Evolutionary conservation across 2,888 invertebrate genomes (phyloP), one percentile per base, ranked within the genome.

Genomic region (Amblyjoppa fuscipennis): DNA sequence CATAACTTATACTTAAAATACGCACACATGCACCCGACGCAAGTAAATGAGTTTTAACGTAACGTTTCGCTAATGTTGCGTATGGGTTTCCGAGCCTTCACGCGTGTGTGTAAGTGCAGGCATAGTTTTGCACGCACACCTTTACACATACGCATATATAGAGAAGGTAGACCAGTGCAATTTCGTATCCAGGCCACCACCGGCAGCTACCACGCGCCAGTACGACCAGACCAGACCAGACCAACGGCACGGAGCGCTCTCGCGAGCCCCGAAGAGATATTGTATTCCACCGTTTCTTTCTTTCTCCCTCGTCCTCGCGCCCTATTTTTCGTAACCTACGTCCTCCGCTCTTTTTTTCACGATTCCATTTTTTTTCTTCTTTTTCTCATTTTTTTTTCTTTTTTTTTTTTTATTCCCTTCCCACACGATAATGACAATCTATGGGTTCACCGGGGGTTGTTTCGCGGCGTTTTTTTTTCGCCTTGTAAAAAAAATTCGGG

Each of bases 141-240:
- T 25, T 13, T 11, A 49, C 41, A 34, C 53, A 69, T 56, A 45
- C 45, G 45, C 28, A 68, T 16, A 34, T 34, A 61, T 34, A 61
- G n/a, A 11, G 16, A 28, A 11, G 61, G 34, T n/a, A 68, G 68
- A 74, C 61, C 69, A 38, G 41, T 68, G 83, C 74, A 83, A 79
- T 87, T 81, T 68, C 69, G 80, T 85, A 87, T 87, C 85, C 87
- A 82, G 87, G 87, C 85, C 85, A 85, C 80, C 83, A 74, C 83
- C 77, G 68, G 73, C 71, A 56, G 20, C 73, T 25, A 74, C 73
- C 78, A 70, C 70, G 59, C 69, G 70, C 41, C 1, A 34, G 25
- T 64, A 34, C 31, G 51, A 49, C 64, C 75, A 75, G 61, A 31
- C 25, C 31, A 49, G 49, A 49, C 75, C 66, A 49, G 59, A 73